Percentiles rank a stretch among this genome's conserved stretches.
Conservation (phyloP, 1,140 invertebrate species). For the Megalonaias nervosa region DNA sequence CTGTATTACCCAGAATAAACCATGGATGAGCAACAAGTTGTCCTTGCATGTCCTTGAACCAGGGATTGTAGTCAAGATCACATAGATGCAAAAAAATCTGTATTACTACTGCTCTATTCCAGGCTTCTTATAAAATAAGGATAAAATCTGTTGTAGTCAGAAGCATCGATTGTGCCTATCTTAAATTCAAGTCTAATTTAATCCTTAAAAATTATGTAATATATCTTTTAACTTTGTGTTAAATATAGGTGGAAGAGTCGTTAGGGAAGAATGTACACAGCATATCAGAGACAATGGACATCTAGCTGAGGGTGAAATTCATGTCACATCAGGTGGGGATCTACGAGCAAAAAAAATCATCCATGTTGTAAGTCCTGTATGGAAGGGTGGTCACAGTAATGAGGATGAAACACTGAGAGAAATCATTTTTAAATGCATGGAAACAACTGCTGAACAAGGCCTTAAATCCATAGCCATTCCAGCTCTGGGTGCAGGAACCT, state of each 20-base stretch:
- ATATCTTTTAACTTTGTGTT: too few relatives aligned
- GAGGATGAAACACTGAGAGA: constrained; percentile 19
- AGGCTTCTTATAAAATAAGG: too few relatives aligned
- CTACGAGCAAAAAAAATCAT: constrained; percentile 19
- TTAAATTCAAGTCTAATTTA: too few relatives aligned
- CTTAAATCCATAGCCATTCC: constrained; percentile 35
- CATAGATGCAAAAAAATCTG: too few relatives aligned
- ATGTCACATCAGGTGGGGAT: constrained; percentile 12
- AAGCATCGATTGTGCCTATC: too few relatives aligned
- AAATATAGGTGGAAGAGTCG: constrained; percentile 7
- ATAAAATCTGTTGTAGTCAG: too few relatives aligned
- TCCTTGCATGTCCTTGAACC: too few relatives aligned
- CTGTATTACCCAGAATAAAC: too few relatives aligned
- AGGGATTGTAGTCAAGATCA: too few relatives aligned
- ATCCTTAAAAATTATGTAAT: too few relatives aligned
- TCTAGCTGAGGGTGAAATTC: constrained; percentile 15
- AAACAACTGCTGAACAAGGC: constrained; percentile 8
- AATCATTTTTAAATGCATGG: constrained; percentile 17
- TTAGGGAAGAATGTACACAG: constrained; percentile 8
- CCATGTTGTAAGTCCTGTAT: constrained; percentile 30
- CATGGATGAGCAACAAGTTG: too few relatives aligned
- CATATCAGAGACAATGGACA: background rate
- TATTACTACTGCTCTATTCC: too few relatives aligned
- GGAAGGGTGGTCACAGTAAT: constrained; percentile 15
- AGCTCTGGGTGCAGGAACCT: constrained; percentile 32